Evolutionary conservation across 2,797 vertebrate species (phyloP), one percentile per base, ranked within the genome.

Genomic region (Gymnothorax reevesii): DNA sequence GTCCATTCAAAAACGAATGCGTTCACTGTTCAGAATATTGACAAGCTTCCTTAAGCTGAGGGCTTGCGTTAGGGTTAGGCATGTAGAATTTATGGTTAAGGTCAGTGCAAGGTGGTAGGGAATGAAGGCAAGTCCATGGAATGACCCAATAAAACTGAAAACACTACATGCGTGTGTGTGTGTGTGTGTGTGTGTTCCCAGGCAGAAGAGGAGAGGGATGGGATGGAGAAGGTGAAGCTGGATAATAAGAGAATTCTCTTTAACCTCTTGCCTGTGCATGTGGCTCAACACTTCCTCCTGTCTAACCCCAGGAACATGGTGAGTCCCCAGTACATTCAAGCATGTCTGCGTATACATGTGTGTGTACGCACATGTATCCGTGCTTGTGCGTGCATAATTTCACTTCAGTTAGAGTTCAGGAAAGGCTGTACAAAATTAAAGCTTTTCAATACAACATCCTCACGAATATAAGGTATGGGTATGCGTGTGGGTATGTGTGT

Each of bases 231-330:
- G 87, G 97, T 97, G 73, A 97, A 97, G 89, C 89, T 97, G 91
- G 97, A 97, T 91, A 97, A 97, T 88, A 97, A 97, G 90, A 93
- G 97, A 90, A 97, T 97, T 90, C 96, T 97, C 85, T 97, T 97
- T 91, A 97, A 97, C 89, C 92, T 97, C 57, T 93, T 97, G 89
- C 97, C 97, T 5, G 97, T 96, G 49, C 97, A 97, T 2, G 97
- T 97, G 13, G 97, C 97, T 66, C 97, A 97, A 89, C 97, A 97
- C 89, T 97, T 97, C 93, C 96, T 97, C 82, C 95, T 96, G 93
- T 97, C 97, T 88, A 97, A 97, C 90, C 97, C 97, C 85, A 94
- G 97, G 85, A 97, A 97, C 89, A 97, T 97, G 97, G 97, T 97
- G 93, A 95, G 92, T 17, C 54, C 83, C 60, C 60, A 6, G 62